Evolutionary conservation across 2,113 vertebrate genomes (phyloP).

Genomic region (Vulpes ferrilata): DNA sequence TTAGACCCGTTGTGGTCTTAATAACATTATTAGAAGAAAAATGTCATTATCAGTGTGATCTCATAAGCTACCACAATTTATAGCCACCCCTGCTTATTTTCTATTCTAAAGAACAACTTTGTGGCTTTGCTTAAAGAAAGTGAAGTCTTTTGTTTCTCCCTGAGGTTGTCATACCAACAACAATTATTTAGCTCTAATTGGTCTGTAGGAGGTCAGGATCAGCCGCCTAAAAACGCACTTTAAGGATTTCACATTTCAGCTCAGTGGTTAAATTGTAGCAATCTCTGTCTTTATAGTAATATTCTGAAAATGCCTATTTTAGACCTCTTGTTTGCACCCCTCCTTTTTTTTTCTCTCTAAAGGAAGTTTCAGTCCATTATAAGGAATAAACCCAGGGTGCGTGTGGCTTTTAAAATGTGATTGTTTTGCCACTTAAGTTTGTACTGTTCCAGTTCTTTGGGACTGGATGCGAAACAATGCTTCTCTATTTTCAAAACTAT

Average conservation of each 20-base stretch:
- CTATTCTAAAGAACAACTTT: slow-evolving; percentile 68
- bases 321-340: slow-evolving; percentile 85
- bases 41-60: neutral
- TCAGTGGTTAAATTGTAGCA: slow-evolving; percentile 86
- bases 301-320: slow-evolving; percentile 83
- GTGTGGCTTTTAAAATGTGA: slow-evolving; percentile 65
- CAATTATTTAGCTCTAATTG: slow-evolving; percentile 71
- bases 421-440: slow-evolving; percentile 52
- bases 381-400: slow-evolving; percentile 79
- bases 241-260: slow-evolving; percentile 88
- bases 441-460: neutral
- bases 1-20: neutral
- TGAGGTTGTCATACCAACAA: slow-evolving; percentile 79
- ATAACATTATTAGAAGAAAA: slow-evolving; percentile 50
- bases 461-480: slow-evolving; percentile 36
- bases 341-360: neutral
- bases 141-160: slow-evolving; percentile 72
- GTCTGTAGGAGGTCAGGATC: slow-evolving; percentile 87
- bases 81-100: slow-evolving; percentile 38
- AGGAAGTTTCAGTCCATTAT: slow-evolving; percentile 82
- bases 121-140: slow-evolving; percentile 71
- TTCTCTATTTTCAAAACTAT: slow-evolving; percentile 62
- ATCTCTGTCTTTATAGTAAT: slow-evolving; percentile 87
- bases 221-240: slow-evolving; percentile 85
- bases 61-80: neutral